Base-by-base conservation (phyloP, 2,888 invertebrate species). In the Diabrotica balteata region DNA sequence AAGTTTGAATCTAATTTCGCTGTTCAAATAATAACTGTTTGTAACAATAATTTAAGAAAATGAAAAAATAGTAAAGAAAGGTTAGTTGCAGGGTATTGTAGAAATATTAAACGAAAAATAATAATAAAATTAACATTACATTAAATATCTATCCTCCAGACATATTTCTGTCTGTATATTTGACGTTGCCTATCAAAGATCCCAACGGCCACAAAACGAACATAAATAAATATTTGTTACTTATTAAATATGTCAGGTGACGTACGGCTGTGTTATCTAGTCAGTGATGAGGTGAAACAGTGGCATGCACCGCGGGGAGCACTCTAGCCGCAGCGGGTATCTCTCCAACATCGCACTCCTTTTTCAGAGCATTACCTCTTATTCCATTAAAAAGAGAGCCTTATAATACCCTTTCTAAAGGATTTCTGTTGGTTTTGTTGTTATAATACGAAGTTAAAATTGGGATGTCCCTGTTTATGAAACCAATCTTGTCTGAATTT, bases 261-360 rank as follows among this genome's bases (percentile, higher is more conserved):
- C 69, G 60, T 66, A 61, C 66, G 63, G 63, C 63, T 61, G 68
- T 68, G 59, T 65, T 68, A 60, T 58, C 53, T 53, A 42, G 54
- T 11, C 55, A 57, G 62, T 71, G 73, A 73, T 70, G 73, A 71
- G 71, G 71, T 68, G 57, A 67, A 67, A 70, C 69, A 63, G 73
- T 73, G 72, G 72, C 72, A 73, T 69, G 68, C 73, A 67, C 73
- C 70, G 72, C 73, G 67, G 71, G 73, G 17, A 8, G 7, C 55
- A 44, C 55, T 55, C 55, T 17, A 45, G 45, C 43, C 55, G 9
- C 55, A 57, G 44, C 45, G 44, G 43, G 69, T 54, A 47, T 68
- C 72, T 70, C 6, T 45, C 49, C 55, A 54, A 42, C 62, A 50
- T 62, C 55, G 54, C 62, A 72, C 68, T 71, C 64, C 65, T 61